phyloP scores from a whole-genome alignment of 2,797 vertebrate species.

The Potorous gilbertii region DNA sequence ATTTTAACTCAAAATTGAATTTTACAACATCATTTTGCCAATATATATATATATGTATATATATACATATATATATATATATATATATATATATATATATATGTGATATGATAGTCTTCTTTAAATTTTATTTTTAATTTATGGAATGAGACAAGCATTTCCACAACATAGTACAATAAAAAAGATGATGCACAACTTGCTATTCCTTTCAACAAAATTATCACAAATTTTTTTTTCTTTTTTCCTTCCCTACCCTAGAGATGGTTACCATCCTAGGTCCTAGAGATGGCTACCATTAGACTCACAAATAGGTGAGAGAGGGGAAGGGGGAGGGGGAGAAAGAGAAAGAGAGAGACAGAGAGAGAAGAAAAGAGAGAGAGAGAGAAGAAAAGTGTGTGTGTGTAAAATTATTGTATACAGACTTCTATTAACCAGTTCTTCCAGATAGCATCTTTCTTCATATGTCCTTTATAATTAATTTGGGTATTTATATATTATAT shows the following conservation, averaged over 20 bases:
- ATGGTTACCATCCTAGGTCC: no score
- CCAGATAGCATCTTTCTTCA: not conserved
- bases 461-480: not conserved
- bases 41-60: no score
- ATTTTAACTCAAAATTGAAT: not conserved
- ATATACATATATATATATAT: no score
- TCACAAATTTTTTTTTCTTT: not conserved
- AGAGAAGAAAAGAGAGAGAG: no score
- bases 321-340: no score
- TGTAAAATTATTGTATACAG: not conserved
- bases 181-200: not conserved
- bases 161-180: not conserved
- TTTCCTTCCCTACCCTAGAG: no score
- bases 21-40: constrained; percentile 14
- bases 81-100: no score
- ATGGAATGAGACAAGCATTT: not conserved
- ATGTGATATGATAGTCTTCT: not conserved
- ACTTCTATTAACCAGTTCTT: not conserved
- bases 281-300: no score
- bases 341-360: no score
- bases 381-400: no score
- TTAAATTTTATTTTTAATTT: not conserved
- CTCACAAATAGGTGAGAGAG: no score
- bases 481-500: not conserved
- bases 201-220: not conserved